Conservation (phyloP, 2,113 vertebrate genomes). For the Carollia perspicillata region DNA sequence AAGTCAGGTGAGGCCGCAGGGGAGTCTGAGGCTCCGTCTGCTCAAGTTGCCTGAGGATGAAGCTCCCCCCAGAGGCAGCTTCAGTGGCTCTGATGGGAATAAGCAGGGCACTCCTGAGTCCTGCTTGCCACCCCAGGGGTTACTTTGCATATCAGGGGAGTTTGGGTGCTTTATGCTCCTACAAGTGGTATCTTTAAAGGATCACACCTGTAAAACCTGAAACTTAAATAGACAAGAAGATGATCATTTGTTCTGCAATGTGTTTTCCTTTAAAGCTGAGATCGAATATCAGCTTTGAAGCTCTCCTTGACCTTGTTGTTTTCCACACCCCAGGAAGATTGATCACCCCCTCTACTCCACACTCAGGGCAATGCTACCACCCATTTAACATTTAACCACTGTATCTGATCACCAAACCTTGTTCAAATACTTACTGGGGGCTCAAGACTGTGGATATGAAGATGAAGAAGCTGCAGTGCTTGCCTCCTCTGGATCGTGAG, state of each 20-base stretch:
- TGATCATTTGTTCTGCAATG: background rate
- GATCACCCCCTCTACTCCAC: background rate
- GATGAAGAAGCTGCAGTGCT: background rate
- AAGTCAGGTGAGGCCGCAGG: constrained; percentile 60
- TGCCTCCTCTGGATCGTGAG: background rate
- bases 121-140: background rate
- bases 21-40: background rate
- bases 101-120: background rate
- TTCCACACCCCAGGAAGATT: background rate
- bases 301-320: constrained; percentile 39
- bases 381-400: background rate
- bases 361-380: background rate
- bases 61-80: background rate
- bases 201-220: background rate
- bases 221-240: background rate
- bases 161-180: background rate
- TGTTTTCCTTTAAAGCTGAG: constrained; percentile 48
- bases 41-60: background rate
- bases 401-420: background rate
- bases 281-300: constrained; percentile 44
- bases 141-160: background rate
- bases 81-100: background rate
- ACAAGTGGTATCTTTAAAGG: background rate
- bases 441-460: background rate
- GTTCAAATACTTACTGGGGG: background rate